Evolutionary conservation across 2,888 invertebrate species (phyloP), one percentile per base, ranked within the genome.

Genomic region (Cephalotes varians): DNA sequence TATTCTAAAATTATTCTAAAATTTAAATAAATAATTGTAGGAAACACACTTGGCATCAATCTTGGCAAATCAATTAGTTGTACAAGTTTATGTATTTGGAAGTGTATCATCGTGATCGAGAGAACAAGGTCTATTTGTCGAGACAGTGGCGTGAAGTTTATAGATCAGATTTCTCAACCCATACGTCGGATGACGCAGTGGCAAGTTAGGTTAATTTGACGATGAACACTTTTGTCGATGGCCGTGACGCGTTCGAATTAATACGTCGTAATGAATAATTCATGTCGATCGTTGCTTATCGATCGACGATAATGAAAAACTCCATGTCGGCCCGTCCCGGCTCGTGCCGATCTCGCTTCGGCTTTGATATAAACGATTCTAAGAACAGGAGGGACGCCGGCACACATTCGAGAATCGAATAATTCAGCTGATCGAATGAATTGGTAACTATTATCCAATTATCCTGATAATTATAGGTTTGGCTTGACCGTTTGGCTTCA

Each of bases 241-340:
- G 81, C 81, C 79, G 82, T 87, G 84, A 81, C 81, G 85, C 84
- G 83, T 77, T 88, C 84, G 80, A 88, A 88, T 88, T 87, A 88
- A 88, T 88, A 88, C 85, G 60, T 72, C 40, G 62, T 67, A 58
- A 85, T 88, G 87, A 88, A 87, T 88, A 88, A 88, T 88, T 88
- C 87, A 88, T 88, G 71, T 3, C 73, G 87, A 87, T 85, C 87
- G 81, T 81, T 69, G 81, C 77, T 88, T 83, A 88, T 85, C 87
- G 88, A 87, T 88, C 84, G 69, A 73, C 81, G 83, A 87, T 87
- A 88, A 88, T 88, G 88, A 87, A 87, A 88, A 88, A 83, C 86
- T 80, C 51, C 65, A 58, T 44, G 51, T 65, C 73, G 25, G 67
- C 9, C 62, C 62, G 44, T 58, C 71, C 56, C 67, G 73, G 77